phyloP scores from a whole-genome alignment of 2,113 vertebrate genomes.

The Misgurnus mizolepis region DNA sequence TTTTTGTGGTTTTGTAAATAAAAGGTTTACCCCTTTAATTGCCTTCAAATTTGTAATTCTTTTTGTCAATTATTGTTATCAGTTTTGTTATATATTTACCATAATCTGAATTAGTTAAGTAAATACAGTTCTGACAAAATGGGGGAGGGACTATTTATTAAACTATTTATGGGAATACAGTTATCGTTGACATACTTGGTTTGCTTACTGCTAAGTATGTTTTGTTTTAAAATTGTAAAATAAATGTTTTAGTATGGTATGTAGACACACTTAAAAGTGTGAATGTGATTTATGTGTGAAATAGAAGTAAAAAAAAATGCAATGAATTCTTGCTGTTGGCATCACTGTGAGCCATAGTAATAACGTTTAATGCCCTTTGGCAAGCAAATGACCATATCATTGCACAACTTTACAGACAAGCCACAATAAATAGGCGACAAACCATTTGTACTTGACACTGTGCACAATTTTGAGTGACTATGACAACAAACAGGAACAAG shows the following conservation, averaged over 20 bases:
- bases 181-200: no score
- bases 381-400: conserved; percentile 38
- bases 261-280: neutral
- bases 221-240: no score
- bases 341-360: conserved; percentile 1
- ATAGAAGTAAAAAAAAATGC: neutral
- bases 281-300: neutral
- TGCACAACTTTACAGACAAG: conserved; percentile 31
- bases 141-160: no score
- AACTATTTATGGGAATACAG: no score
- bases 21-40: conserved; percentile 70
- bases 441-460: conserved; percentile 2
- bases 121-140: neutral
- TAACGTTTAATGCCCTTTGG: conserved; percentile 12
- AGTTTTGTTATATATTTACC: neutral
- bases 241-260: no score
- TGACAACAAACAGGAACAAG: no score
- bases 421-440: conserved; percentile 26
- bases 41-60: neutral
- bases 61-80: neutral
- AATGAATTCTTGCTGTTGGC: neutral
- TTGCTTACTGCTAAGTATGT: no score
- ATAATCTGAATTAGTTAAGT: neutral
- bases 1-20: conserved; percentile 79
- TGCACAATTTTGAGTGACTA: no score